Evolutionary conservation across 2,113 vertebrate genomes (phyloP), one percentile per base, ranked within the genome.

Genomic region (Elgaria multicarinata): DNA sequence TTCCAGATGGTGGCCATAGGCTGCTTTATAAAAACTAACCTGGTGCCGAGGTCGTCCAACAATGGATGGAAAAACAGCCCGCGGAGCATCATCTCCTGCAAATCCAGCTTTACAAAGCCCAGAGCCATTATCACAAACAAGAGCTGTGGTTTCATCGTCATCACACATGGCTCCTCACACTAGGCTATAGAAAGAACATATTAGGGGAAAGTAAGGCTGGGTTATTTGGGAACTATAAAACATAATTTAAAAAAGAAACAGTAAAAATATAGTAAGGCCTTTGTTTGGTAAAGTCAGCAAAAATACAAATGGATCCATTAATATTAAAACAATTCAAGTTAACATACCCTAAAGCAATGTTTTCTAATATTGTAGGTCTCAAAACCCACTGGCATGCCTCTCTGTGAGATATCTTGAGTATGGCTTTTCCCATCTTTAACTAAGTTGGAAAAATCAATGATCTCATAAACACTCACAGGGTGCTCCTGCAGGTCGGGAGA

Each of bases 51-150:
- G 98, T 87, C 97, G 96, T 91, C 98, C 98, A 72, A 98, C 97
- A 69, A 98, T 98, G 92, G 98, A 98, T 90, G 98, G 98, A 96
- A 98, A 98, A 46, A 98, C 98, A 71, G 98, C 98, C 95, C 98
- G 97, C 92, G 98, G 98, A 92, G 98, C 98, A 93, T 98, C 98
- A 92, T 98, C 98, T 95, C 98, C 98, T 93, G 98, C 98, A 91
- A 98, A 98, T 92, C 98, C 98, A 96, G 98, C 98, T 97, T 98
- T 98, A 90, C 98, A 98, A 92, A 98, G 98, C 91, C 98, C 98
- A 92, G 98, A 98, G 87, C 98, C 98, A 55, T 98, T 98, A 96
- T 98, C 98, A 96, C 98, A 98, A 87, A 98, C 98, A 77, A 98
- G 97, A 90, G 98, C 98, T 92, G 98, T 98, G 94, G 97, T 98